Percentiles rank a stretch among this genome's conserved stretches.
Conservation (phyloP, 2,888 invertebrate species). For the Trisateles emortualis region DNA sequence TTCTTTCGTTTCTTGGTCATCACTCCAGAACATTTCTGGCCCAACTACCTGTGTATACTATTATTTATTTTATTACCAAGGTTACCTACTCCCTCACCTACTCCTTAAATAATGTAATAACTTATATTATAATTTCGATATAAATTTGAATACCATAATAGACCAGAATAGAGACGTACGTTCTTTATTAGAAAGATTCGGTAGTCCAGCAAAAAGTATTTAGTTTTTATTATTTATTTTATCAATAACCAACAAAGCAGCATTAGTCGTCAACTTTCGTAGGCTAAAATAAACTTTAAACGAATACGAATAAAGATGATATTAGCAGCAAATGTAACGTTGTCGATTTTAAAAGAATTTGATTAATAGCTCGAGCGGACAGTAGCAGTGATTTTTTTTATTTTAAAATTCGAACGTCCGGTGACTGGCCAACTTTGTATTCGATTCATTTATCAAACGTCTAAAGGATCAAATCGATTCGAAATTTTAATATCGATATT, state of each 20-base stretch:
- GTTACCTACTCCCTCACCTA: too few species aligned
- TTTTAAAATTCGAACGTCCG: conserved; percentile 61
- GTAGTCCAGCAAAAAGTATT: conserved; percentile 19
- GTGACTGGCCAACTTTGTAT: conserved; percentile 61
- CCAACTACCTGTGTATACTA: too few species aligned
- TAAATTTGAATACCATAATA: not conserved
- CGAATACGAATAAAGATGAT: not conserved
- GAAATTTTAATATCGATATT: conserved; percentile 68
- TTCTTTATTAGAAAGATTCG: conserved; percentile 11
- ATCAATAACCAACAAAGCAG: conserved; percentile 25
- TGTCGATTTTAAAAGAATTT: conserved; percentile 63
- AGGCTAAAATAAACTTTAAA: conserved; percentile 14
- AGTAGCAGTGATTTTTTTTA: conserved; percentile 66
- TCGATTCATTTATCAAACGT: conserved; percentile 71
- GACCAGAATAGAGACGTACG: conserved; percentile 6
- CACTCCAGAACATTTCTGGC: too few species aligned
- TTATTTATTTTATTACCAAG: too few species aligned
- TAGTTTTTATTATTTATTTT: conserved; percentile 26
- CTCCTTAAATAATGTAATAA: too few species aligned
- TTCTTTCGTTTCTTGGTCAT: too few species aligned
- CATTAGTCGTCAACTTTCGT: not conserved
- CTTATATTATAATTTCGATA: too few species aligned
- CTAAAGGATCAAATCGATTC: conserved; percentile 49
- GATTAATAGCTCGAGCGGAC: conserved; percentile 77
- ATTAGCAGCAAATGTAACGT: not conserved